Evolutionary conservation across 2,888 invertebrate genomes (phyloP).

Genomic region (Exocentrus adspersus): DNA sequence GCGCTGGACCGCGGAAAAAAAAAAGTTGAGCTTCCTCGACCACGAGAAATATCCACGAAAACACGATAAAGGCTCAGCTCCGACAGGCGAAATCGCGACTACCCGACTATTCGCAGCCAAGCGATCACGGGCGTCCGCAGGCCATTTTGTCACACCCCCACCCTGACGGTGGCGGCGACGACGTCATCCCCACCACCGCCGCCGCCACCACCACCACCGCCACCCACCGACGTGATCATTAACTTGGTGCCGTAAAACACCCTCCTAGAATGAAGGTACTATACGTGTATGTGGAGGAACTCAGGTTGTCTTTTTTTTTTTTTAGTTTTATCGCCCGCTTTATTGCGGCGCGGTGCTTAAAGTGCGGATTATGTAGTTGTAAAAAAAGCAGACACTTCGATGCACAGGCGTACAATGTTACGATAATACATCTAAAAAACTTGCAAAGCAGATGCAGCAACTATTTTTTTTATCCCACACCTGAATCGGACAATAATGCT

Average conservation of each 20-base stretch:
- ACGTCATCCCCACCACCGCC: slow-evolving; percentile 58
- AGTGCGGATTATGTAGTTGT: too few species aligned
- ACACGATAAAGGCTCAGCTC: background rate
- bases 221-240: slow-evolving; percentile 46
- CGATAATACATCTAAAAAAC: too few species aligned
- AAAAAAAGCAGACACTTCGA: too few species aligned
- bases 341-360: too few species aligned
- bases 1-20: background rate
- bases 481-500: too few species aligned
- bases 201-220: slow-evolving; percentile 55
- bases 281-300: too few species aligned
- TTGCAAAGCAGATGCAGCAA: too few species aligned
- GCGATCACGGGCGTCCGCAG: slow-evolving; percentile 61
- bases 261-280: too few species aligned
- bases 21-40: slow-evolving; percentile 13
- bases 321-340: background rate
- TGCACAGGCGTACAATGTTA: too few species aligned
- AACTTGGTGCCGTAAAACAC: slow-evolving; percentile 41
- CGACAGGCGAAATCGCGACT: slow-evolving; percentile 53
- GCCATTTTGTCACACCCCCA: slow-evolving; percentile 72
- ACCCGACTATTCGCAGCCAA: slow-evolving; percentile 63
- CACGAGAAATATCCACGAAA: background rate
- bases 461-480: too few species aligned
- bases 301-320: too few species aligned
- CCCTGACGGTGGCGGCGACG: slow-evolving; percentile 46